Base-by-base conservation (phyloP, 2,888 invertebrate genomes). In the Pandemis heparana region DNA sequence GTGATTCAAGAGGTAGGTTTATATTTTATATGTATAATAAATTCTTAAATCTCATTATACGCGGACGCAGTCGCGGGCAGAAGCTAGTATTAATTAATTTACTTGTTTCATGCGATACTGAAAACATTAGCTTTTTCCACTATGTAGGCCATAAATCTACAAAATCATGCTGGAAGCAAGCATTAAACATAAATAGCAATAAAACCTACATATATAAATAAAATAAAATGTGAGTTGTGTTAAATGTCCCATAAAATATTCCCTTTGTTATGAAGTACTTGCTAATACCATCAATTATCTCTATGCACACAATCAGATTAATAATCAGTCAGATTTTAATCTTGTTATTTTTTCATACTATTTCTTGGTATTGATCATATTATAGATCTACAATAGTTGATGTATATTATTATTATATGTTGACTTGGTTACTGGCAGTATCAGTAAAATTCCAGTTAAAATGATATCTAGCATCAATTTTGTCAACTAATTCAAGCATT, bases 191-290 rank as follows among this genome's bases (percentile, higher is more conserved):
- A 56, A 51, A 16, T 56, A 56, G 56, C 56, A 23, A 56, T 5
- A 56, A 56, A 23, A 23, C 23, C 56, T 56, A 56, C 23, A 56
- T 23, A 56, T 56, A 56, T 12, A 56, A 60, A 60, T 60, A 38
- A 14, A 78, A 88, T 88, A 89, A 32, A 65, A 53, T 53, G 8
- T 53, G 18, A 53, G 53, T 53, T 60, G 60, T 60, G 60, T 60
- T 60, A 60, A 60, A 38, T 8, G 38, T 38, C 60, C 60, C 60
- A 60, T 60, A 38, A 18, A 59, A 38, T 60, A 1, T 14, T 60
- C 14, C 32, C n/a, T 59, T 59, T 32, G 23, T 59, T 23, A 60
- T 38, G 38, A 32, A 59, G 9, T 32, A 59, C 32, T 59, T 14
- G 53, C 18, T 9, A 53, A 53, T 9, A 59, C 32, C 60, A 60